Base-by-base conservation (phyloP, 2,113 vertebrate species). In the Ploceus nigricollis region DNA sequence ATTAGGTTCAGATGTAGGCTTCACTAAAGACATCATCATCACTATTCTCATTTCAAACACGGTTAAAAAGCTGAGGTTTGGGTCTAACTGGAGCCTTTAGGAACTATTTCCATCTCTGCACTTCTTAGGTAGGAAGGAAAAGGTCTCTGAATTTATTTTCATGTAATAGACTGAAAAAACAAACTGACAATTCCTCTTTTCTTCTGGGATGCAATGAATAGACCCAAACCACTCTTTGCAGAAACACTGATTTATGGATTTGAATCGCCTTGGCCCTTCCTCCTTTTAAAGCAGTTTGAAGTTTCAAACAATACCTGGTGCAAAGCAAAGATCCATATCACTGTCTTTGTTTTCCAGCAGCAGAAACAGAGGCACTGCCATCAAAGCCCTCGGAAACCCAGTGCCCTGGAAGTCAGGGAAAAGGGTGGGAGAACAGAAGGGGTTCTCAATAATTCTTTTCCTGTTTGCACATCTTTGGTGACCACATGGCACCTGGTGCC, bases 11-110 rank as follows among this genome's bases (percentile, higher is more conserved):
- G 30, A 50, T n/a, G 53, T 30, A 50, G 44, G 31, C 48, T 89
- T 77, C 69, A 21, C 15, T 13, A 8, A 79, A 84, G 58, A n/a
- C 31, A 72, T 44, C 33, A 63, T 16, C 16, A 37, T 11, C 18
- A 39, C 12, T 42, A 37, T 42, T 65, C 75, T 51, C 0, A 0
- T 22, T 53, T 44, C 64, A 89, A 51, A 56, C 13, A 45, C 0
- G 2, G 10, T 22, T 76, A 24, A 87, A 73, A 39, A 76, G 48
- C 58, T 18, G 37, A 56, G 35, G 33, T 57, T 82, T 63, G 22
- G 28, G 73, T 57, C 21, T 66, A 64, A 72, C n/a, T 7, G 33
- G 45, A 68, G 76, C 48, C 21, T 82, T 82, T 4, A 58, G 39
- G 42, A 93, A 51, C 27, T 27, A 30, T 48, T 82, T 75, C 63